Conservation (phyloP, 2,888 invertebrate genomes). For the Bellardia bayeri region DNA sequence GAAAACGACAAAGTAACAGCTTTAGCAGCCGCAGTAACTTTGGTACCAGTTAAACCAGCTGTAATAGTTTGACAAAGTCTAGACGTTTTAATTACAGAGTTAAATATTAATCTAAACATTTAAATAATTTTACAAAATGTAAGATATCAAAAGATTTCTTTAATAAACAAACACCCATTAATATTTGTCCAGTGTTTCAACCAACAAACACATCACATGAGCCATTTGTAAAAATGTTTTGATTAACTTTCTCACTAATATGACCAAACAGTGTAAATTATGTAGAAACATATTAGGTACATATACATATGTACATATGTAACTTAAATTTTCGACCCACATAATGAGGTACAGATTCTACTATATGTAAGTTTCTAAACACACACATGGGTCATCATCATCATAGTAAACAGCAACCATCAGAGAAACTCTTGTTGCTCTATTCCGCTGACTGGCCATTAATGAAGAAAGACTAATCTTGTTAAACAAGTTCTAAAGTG, state of each 20-base stretch:
- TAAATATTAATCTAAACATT: neutral
- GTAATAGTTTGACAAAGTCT: neutral
- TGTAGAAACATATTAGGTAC: neutral
- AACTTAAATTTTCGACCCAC: slow-evolving; percentile 53
- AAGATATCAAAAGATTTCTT: neutral
- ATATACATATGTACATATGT: too few relatives aligned
- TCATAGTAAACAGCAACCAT: slow-evolving; percentile 7
- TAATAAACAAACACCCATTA: neutral
- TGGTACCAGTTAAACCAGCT: too few relatives aligned
- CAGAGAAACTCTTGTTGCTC: slow-evolving; percentile 40
- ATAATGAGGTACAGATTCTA: slow-evolving; percentile 1
- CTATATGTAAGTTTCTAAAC: neutral
- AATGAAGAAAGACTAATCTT: slow-evolving; percentile 40
- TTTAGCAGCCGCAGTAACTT: too few relatives aligned
- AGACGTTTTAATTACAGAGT: neutral
- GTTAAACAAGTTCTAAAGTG: slow-evolving; percentile 51
- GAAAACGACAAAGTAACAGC: too few relatives aligned
- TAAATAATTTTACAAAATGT: neutral
- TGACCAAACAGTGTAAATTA: slow-evolving; percentile 33
- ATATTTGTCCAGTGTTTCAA: neutral
- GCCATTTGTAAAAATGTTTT: neutral
- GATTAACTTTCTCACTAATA: slow-evolving; percentile 34
- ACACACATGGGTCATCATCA: slow-evolving; percentile 26
- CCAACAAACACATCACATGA: neutral
- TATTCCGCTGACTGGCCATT: slow-evolving; percentile 48